A percentile compares a stretch with the other conserved stretches of the same genome.
These are phyloP conservation scores for Agrotis segetum DNA, from an alignment of 2,888 invertebrate genomes.

Conservation along the genomic window DNA sequence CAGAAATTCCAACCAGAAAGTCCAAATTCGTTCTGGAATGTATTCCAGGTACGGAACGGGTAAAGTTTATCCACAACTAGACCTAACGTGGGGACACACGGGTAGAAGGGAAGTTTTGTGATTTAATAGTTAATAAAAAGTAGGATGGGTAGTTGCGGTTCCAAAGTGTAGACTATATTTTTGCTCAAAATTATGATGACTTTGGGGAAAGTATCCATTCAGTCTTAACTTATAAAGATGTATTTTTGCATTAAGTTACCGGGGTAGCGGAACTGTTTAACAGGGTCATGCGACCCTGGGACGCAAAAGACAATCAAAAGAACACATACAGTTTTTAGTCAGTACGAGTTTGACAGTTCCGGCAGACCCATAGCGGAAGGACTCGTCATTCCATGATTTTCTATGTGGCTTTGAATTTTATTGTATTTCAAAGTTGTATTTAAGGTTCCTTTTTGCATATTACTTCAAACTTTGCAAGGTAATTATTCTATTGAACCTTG, in stretches of 20 bases:
- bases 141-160: slow-evolving; percentile 22
- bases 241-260: not conserved
- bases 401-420: too few species aligned
- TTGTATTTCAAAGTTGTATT: not conserved
- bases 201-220: not conserved
- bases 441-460: not conserved
- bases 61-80: slow-evolving; percentile 62
- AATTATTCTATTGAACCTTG: too few species aligned
- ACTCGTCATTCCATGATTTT: too few species aligned
- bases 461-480: not conserved
- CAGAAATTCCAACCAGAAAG: slow-evolving; percentile 54
- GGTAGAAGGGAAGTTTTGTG: slow-evolving; percentile 40
- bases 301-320: too few species aligned
- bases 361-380: too few species aligned
- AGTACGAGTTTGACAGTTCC: too few species aligned
- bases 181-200: slow-evolving; percentile 2
- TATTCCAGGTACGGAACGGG: slow-evolving; percentile 68
- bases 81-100: slow-evolving; percentile 18
- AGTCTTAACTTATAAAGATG: not conserved
- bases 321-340: too few species aligned
- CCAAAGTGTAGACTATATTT: slow-evolving; percentile 5
- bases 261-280: too few species aligned
- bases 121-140: slow-evolving; percentile 54
- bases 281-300: too few species aligned
- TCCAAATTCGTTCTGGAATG: slow-evolving; percentile 68